Percentiles rank a stretch among this genome's conserved stretches.
phyloP scores from a whole-genome alignment of 2,797 vertebrate genomes.

The Erithacus rubecula region DNA sequence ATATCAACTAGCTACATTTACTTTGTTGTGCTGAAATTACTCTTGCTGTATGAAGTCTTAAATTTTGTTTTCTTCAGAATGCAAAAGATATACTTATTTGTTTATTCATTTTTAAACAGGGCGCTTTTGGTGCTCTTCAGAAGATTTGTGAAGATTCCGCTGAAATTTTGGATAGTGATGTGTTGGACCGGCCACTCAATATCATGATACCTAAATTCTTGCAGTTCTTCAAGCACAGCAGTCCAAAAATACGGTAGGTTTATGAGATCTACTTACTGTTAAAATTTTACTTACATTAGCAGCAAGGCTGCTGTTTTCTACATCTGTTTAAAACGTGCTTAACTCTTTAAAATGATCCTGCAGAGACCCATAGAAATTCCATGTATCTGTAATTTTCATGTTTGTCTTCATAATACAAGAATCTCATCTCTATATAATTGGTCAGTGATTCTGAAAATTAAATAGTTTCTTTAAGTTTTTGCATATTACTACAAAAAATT shows the following conservation, averaged over 20 bases:
- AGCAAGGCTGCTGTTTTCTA: neutral
- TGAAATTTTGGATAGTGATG: slow-evolving; percentile 96
- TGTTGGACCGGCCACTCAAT: slow-evolving; percentile 94
- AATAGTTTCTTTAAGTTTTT: neutral
- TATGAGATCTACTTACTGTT: neutral
- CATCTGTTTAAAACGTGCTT: neutral
- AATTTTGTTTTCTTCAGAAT: neutral
- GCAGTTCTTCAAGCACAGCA: slow-evolving; percentile 97
- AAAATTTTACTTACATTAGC: neutral
- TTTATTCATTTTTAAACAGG: slow-evolving; percentile 70
- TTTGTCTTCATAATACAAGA: neutral
- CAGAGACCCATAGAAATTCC: neutral
- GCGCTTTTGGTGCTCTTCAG: slow-evolving; percentile 94
- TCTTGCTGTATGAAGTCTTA: neutral
- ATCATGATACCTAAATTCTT: slow-evolving; percentile 98
- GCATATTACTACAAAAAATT: neutral
- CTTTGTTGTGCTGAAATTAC: neutral
- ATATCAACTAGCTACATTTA: neutral
- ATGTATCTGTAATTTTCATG: neutral
- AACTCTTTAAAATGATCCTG: neutral
- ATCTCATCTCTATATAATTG: neutral
- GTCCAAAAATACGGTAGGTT: slow-evolving; percentile 92
- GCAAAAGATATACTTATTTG: accelerated
- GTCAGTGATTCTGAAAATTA: neutral
- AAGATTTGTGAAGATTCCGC: slow-evolving; percentile 98